These are phyloP conservation scores for Limonius californicus DNA, from an alignment of 1,140 invertebrate genomes.

Conservation along the genomic window DNA sequence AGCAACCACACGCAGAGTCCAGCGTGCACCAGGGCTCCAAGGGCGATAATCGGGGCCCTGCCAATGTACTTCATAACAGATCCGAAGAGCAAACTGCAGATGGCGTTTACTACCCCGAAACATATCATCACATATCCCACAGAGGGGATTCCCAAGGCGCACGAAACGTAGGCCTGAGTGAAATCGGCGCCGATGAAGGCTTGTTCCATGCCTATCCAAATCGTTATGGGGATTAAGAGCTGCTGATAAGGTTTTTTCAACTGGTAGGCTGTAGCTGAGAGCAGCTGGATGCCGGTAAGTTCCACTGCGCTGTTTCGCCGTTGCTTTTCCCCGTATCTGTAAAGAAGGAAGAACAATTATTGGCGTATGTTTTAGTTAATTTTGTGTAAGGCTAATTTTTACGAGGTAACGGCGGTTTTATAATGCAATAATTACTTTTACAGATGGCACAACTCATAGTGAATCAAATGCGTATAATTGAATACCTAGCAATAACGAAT, in stretches of 20 bases:
- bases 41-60: slow-evolving; percentile 77
- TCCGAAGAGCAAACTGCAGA: slow-evolving; percentile 85
- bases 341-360: too few relatives aligned
- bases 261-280: slow-evolving; percentile 87
- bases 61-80: slow-evolving; percentile 91
- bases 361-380: too few relatives aligned
- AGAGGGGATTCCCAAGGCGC: slow-evolving; percentile 75
- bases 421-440: too few relatives aligned
- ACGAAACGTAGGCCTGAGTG: slow-evolving; percentile 93
- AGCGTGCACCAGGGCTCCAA: slow-evolving; percentile 75
- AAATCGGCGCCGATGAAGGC: slow-evolving; percentile 94
- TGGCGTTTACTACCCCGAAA: slow-evolving; percentile 86
- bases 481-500: too few relatives aligned
- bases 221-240: slow-evolving; percentile 88
- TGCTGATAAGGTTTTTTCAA: slow-evolving; percentile 87
- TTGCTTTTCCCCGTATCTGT: slow-evolving; percentile 78
- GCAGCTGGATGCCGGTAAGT: slow-evolving; percentile 71
- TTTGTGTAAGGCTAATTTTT: too few relatives aligned
- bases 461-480: too few relatives aligned
- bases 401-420: too few relatives aligned
- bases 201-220: slow-evolving; percentile 97
- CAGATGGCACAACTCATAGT: too few relatives aligned
- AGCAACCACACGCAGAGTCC: slow-evolving; percentile 71
- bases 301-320: slow-evolving; percentile 62
- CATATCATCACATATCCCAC: slow-evolving; percentile 96